Conservation (phyloP, 1,140 invertebrate species). For the Panulirus ornatus region DNA sequence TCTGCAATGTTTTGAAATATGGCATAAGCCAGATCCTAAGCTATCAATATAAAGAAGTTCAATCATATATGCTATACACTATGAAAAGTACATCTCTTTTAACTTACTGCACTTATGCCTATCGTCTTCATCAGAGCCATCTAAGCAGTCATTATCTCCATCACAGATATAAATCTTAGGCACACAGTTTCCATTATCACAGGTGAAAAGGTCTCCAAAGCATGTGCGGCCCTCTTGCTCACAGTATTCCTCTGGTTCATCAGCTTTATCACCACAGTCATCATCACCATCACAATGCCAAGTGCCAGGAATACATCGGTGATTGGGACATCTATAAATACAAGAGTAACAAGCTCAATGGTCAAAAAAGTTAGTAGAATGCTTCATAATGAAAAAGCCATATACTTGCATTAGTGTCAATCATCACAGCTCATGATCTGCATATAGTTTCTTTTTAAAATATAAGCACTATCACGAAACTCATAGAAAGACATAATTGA, state of each 20-base stretch:
- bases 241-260: conserved; percentile 88
- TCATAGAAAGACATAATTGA: too few species aligned
- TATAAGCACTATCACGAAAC: too few species aligned
- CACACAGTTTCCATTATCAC: conserved; percentile 95
- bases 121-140: conserved; percentile 94
- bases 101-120: conserved; percentile 92
- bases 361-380: too few species aligned
- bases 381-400: too few species aligned
- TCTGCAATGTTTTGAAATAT: too few species aligned
- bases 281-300: conserved; percentile 96
- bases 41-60: too few species aligned
- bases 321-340: conserved; percentile 75
- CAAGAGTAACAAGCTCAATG: background rate
- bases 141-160: conserved; percentile 95
- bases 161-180: conserved; percentile 98
- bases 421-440: too few species aligned
- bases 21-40: too few species aligned
- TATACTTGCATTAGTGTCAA: too few species aligned
- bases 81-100: too few species aligned
- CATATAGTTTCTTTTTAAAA: too few species aligned
- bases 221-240: conserved; percentile 96
- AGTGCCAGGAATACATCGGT: conserved; percentile 85
- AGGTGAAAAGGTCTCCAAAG: conserved; percentile 96
- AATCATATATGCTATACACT: too few species aligned
- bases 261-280: conserved; percentile 92